Evolutionary conservation across 2,113 vertebrate species (phyloP).

Genomic region (Oplegnathus fasciatus): DNA sequence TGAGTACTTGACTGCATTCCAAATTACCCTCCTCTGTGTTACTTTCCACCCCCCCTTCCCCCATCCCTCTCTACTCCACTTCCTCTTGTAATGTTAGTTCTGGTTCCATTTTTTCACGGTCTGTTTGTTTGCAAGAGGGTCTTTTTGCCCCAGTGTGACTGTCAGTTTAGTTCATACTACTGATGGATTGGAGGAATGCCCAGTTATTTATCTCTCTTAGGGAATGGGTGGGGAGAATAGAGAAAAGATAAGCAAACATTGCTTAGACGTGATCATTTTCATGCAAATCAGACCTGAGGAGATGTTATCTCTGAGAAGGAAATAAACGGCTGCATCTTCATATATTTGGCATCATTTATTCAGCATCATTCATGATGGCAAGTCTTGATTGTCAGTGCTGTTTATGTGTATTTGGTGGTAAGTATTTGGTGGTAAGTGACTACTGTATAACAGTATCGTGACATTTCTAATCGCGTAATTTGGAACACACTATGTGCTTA

Average conservation of each 20-base stretch:
- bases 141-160: slow-evolving; percentile 28
- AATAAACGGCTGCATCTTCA: slow-evolving; percentile 32
- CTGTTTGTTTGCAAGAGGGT: slow-evolving; percentile 41
- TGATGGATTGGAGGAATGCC: slow-evolving; percentile 45
- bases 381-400: background rate
- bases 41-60: background rate
- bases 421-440: background rate
- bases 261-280: slow-evolving; percentile 25
- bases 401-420: slow-evolving; percentile 18
- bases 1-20: slow-evolving; percentile 62
- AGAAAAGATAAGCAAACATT: slow-evolving; percentile 36
- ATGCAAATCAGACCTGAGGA: slow-evolving; percentile 36
- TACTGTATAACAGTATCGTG: background rate
- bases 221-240: slow-evolving; percentile 6
- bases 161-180: slow-evolving; percentile 42
- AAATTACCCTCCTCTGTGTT: slow-evolving; percentile 50
- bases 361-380: slow-evolving; percentile 27
- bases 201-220: slow-evolving; percentile 46
- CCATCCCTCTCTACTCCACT: background rate
- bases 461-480: background rate
- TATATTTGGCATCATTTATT: slow-evolving; percentile 28
- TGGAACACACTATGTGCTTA: background rate
- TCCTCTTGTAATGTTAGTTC: slow-evolving; percentile 41
- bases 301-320: slow-evolving; percentile 28
- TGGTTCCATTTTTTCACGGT: slow-evolving; percentile 27